phyloP scores from a whole-genome alignment of 35 echinoderm and acorn worm species.

The Apostichopus californicus region DNA sequence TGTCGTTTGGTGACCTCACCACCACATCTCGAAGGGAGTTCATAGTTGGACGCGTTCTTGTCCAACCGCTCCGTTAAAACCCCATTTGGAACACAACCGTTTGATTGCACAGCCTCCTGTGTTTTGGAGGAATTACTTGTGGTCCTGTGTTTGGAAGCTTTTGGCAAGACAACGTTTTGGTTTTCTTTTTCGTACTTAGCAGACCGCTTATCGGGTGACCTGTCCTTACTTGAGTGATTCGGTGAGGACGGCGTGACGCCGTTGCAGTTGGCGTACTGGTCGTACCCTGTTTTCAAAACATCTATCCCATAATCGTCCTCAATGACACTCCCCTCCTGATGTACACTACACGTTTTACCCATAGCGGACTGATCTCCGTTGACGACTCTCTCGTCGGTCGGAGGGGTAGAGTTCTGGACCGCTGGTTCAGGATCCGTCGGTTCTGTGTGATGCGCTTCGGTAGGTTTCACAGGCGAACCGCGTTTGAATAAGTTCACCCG shows the following conservation, averaged over 20 bases:
- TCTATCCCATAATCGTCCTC: conserved; percentile 57
- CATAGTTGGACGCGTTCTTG: conserved; percentile 3
- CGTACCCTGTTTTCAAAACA: conserved; percentile 49
- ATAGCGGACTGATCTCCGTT: conserved; percentile 18
- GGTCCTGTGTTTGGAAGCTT: conserved; percentile 36
- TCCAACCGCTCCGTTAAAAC: conserved; percentile 49
- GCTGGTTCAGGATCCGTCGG: background rate
- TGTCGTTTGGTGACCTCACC: conserved; percentile 23
- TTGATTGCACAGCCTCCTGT: conserved; percentile 46
- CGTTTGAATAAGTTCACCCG: conserved; percentile 46
- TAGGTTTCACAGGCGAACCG: conserved; percentile 32
- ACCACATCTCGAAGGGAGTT: background rate
- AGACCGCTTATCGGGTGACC: background rate
- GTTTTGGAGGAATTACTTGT: conserved; percentile 37
- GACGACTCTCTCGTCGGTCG: background rate
- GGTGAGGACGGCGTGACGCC: background rate
- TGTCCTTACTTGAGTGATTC: conserved; percentile 16
- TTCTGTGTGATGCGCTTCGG: conserved; percentile 1
- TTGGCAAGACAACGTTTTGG: conserved; percentile 38
- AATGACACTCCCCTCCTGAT: conserved; percentile 46
- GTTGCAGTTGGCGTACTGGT: conserved; percentile 12
- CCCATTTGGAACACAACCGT: conserved; percentile 10
- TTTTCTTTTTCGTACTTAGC: conserved; percentile 46
- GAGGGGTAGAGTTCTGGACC: background rate
- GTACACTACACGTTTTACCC: conserved; percentile 52